Conservation (phyloP, 1,140 invertebrate genomes). For the Oryctes rhinoceros region DNA sequence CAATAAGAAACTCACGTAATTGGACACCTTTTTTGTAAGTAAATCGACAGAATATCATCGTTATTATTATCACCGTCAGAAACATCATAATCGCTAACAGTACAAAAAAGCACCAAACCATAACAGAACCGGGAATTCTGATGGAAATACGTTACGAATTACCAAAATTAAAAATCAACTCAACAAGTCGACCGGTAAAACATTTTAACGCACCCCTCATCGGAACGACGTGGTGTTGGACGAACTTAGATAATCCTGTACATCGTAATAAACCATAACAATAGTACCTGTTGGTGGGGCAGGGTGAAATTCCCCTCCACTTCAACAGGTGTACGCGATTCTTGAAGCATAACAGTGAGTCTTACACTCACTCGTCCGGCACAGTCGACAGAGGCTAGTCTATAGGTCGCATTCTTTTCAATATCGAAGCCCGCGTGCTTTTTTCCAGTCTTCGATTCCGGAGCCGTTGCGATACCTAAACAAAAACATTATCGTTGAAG, state of each 20-base stretch:
- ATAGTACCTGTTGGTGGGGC: constrained; percentile 58
- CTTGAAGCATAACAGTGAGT: constrained; percentile 61
- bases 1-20: constrained; percentile 24
- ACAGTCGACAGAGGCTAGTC: constrained; percentile 59
- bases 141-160: constrained; percentile 39
- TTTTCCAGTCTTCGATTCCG: constrained; percentile 33
- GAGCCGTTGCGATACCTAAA: neutral
- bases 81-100: constrained; percentile 4
- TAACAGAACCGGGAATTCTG: constrained; percentile 8
- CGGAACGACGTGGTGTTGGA: neutral
- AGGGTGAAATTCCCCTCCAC: constrained; percentile 56
- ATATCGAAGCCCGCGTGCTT: constrained; percentile 20
- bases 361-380: constrained; percentile 61
- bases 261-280: constrained; percentile 50
- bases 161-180: constrained; percentile 41
- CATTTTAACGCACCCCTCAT: constrained; percentile 35
- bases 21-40: neutral
- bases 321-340: constrained; percentile 61
- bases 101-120: constrained; percentile 28
- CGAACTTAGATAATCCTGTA: constrained; percentile 27
- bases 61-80: constrained; percentile 17
- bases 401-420: constrained; percentile 54
- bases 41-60: neutral
- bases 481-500: constrained; percentile 15
- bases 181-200: constrained; percentile 34